Evolutionary conservation across 2,888 invertebrate genomes (phyloP).

Genomic region (Melieria picta): DNA sequence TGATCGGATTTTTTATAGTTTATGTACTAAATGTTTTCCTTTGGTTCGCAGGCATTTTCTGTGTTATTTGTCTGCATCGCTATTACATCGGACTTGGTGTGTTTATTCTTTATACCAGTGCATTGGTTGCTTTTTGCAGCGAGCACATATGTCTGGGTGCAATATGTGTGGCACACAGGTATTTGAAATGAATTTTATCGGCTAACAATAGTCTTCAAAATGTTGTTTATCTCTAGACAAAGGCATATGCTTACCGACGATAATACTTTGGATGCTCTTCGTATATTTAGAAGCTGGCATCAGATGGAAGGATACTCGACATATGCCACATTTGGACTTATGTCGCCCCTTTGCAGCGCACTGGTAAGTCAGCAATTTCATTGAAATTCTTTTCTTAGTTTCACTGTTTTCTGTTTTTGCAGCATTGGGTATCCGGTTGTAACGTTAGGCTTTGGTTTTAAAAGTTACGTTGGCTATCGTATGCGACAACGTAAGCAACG

Average conservation of each 20-base stretch:
- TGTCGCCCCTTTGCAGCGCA: constrained; percentile 97
- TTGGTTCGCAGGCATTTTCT: constrained; percentile 84
- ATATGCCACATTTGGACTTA: constrained; percentile 87
- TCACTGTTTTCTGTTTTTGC: constrained; percentile 39
- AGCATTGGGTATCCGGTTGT: constrained; percentile 94
- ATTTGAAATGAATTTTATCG: constrained; percentile 1
- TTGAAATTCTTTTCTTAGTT: background rate
- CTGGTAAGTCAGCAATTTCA: constrained; percentile 72
- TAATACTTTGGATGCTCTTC: constrained; percentile 92
- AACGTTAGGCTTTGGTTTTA: constrained; percentile 94
- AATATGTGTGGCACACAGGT: constrained; percentile 98
- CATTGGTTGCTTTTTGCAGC: constrained; percentile 98
- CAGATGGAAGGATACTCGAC: constrained; percentile 83
- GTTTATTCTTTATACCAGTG: constrained; percentile 98
- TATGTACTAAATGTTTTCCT: background rate
- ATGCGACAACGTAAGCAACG: constrained; percentile 91
- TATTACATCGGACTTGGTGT: constrained; percentile 97
- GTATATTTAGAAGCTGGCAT: constrained; percentile 94
- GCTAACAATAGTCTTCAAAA: constrained; percentile 7
- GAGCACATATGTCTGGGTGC: constrained; percentile 99
- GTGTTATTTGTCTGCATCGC: constrained; percentile 98
- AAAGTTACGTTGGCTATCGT: constrained; percentile 90
- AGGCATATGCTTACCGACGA: constrained; percentile 94
- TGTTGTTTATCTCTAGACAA: constrained; percentile 73
- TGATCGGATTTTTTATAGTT: background rate